Conservation (phyloP, 2,113 vertebrate genomes). For the Arvicanthis niloticus region DNA sequence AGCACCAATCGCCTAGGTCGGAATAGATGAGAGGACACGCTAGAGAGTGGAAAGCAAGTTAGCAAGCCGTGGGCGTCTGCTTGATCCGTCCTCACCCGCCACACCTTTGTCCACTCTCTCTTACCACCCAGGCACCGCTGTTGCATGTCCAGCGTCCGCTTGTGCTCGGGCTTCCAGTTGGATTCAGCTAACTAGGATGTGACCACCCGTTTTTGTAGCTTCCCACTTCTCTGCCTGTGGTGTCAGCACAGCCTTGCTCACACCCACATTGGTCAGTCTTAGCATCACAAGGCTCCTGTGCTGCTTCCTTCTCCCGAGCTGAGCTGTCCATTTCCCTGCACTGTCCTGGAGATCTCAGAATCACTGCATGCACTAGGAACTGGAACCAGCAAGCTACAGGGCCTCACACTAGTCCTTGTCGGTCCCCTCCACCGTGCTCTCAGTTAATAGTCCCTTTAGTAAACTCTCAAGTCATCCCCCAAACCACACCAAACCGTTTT, state of each 20-base stretch:
- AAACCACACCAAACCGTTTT: background rate
- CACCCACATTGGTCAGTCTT: background rate
- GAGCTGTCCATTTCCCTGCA: background rate
- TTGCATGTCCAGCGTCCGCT: background rate
- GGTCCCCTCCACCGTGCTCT: background rate
- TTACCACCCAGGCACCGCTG: background rate
- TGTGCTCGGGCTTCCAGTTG: background rate
- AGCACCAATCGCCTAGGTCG: background rate
- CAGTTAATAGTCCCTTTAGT: conserved; percentile 51
- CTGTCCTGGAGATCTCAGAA: background rate
- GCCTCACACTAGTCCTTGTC: background rate
- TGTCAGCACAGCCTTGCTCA: background rate
- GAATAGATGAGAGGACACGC: background rate
- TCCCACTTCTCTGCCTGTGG: background rate
- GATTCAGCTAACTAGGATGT: background rate
- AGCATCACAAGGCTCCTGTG: accelerated
- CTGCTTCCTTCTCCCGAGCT: background rate
- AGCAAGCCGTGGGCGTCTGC: background rate
- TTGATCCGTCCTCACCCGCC: background rate
- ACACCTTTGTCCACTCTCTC: background rate
- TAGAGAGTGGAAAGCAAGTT: background rate
- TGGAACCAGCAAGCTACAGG: background rate
- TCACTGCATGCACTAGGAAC: background rate
- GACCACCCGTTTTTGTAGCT: no score
- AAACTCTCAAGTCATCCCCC: conserved; percentile 41